Evolutionary conservation across 1,140 invertebrate genomes (phyloP).

Genomic region (Aphis craccivora): DNA sequence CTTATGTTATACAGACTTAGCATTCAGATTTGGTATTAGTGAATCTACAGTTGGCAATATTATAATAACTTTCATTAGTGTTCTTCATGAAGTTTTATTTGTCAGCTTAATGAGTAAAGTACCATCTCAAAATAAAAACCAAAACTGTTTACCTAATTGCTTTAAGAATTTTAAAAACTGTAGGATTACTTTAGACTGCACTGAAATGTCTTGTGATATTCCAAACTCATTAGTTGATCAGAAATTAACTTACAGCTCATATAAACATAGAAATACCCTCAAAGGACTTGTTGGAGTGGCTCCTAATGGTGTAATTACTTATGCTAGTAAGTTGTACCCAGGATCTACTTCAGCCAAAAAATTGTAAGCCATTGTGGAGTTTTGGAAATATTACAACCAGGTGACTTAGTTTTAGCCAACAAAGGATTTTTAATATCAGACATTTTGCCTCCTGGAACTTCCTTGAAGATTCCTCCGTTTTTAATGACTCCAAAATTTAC

Average conservation of each 20-base stretch:
- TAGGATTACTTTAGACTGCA: background rate
- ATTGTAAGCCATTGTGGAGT: conserved; percentile 57
- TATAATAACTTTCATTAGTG: background rate
- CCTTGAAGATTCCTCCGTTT: too few species aligned
- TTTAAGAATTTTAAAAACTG: background rate
- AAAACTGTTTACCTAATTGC: background rate
- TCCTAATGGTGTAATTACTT: background rate
- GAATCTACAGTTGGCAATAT: background rate
- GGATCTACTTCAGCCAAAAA: background rate
- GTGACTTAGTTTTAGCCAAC: conserved; percentile 46
- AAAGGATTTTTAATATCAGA: too few species aligned
- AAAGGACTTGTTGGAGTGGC: background rate
- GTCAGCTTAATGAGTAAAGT: background rate
- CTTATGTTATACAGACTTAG: background rate
- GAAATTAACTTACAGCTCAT: background rate
- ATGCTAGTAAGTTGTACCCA: background rate
- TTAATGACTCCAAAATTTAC: too few species aligned
- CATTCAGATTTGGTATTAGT: background rate
- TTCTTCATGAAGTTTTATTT: background rate
- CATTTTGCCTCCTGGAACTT: too few species aligned
- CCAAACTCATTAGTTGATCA: background rate
- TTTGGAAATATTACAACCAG: background rate
- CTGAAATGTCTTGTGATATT: background rate
- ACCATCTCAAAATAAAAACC: background rate
- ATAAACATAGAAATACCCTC: background rate